phyloP scores from a whole-genome alignment of 2,113 vertebrate genomes.

The Athene noctua region DNA sequence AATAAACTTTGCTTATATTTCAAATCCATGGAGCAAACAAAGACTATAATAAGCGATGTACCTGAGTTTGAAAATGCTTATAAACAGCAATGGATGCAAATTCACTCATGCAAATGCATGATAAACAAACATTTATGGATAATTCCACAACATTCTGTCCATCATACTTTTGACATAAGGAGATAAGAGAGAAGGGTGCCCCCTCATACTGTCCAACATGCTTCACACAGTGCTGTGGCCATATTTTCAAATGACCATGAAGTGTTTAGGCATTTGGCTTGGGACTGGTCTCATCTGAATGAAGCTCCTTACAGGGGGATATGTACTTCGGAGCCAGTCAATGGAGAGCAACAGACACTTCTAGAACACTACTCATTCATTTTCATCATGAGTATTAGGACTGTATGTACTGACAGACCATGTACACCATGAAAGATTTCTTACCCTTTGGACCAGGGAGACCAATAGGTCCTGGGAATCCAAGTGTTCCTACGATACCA shows the following conservation, averaged over 20 bases:
- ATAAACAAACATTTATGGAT: not conserved
- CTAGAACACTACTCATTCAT: not conserved
- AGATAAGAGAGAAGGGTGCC: not conserved
- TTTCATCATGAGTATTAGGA: not conserved
- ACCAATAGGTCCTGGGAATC: constrained; percentile 73
- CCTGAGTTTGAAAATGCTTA: not conserved
- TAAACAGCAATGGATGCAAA: not conserved
- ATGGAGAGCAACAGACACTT: not conserved
- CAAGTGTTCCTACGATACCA: constrained; percentile 77
- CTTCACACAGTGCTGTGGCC: not conserved
- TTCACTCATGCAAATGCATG: not conserved
- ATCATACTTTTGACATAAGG: not conserved
- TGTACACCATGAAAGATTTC: not conserved
- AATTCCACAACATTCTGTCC: not conserved
- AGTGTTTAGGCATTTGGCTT: not conserved
- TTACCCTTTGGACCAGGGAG: constrained; percentile 85
- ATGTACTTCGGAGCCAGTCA: not conserved
- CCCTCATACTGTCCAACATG: not conserved
- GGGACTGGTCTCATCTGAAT: not conserved
- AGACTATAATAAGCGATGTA: not conserved
- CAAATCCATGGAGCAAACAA: not conserved
- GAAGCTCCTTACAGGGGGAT: not conserved
- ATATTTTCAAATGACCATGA: not conserved
- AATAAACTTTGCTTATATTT: not conserved
- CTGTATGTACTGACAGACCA: not conserved